Evolutionary conservation across 2,797 vertebrate genomes (phyloP).

Genomic region (Mormyrus proboscirostris): DNA sequence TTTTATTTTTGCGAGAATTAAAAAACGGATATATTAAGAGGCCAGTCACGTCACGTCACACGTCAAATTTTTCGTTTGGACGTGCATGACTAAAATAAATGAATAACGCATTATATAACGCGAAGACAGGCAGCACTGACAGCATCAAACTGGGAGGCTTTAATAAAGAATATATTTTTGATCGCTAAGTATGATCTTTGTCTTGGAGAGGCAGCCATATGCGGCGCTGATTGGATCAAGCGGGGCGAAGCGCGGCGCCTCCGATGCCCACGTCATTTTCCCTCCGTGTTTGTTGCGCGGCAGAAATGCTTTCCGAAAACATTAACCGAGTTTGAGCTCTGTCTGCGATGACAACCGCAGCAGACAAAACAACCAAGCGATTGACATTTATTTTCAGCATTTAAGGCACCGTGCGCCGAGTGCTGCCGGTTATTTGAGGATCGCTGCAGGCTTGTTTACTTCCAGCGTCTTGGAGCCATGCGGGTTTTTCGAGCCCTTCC

Average conservation of each 20-base stretch:
- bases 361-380: not conserved
- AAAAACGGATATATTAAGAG: not conserved
- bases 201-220: not conserved
- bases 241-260: not conserved
- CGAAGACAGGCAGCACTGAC: not conserved
- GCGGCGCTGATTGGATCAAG: not conserved
- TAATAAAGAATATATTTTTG: not conserved
- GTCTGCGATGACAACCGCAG: slow-evolving; percentile 28
- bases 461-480: slow-evolving; percentile 56
- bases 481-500: slow-evolving; percentile 54
- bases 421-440: not conserved
- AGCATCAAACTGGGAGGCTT: not conserved
- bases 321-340: not conserved
- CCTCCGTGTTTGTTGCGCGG: slow-evolving; percentile 20
- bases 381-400: not conserved
- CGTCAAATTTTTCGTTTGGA: slow-evolving; percentile 47
- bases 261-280: not conserved
- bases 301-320: slow-evolving; percentile 4
- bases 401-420: too few species aligned
- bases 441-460: slow-evolving; percentile 63
- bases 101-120: not conserved
- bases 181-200: not conserved
- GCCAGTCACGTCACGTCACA: slow-evolving; percentile 45
- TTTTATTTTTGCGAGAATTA: not conserved
- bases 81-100: not conserved